Evolutionary conservation across 1,140 invertebrate genomes (phyloP).

Genomic region (Steinernema khuongi): DNA sequence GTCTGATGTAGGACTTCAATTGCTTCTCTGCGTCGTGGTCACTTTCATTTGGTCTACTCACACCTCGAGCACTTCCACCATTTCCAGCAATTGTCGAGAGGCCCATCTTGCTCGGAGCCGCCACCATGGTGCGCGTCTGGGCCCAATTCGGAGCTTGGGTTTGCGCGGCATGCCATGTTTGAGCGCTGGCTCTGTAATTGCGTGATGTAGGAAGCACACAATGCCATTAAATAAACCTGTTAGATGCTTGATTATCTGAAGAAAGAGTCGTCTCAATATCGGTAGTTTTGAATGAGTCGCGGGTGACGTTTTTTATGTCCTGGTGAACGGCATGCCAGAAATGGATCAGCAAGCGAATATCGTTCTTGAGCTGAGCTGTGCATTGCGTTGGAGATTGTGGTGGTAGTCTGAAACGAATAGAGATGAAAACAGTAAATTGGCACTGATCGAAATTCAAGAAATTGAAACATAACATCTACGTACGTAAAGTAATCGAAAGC

Average conservation of each 20-base stretch:
- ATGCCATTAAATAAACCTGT: not conserved
- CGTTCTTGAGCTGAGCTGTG: conserved; percentile 73
- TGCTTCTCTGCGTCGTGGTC: conserved; percentile 46
- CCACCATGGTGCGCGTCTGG: conserved; percentile 73
- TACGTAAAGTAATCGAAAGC: conserved; percentile 85
- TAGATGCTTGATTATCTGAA: not conserved
- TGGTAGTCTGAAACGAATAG: conserved; percentile 62
- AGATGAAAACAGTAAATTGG: not conserved
- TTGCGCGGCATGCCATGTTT: conserved; percentile 34
- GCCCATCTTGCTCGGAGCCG: conserved; percentile 67
- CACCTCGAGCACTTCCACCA: conserved; percentile 19
- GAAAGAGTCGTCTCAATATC: conserved; percentile 18
- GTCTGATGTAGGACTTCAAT: conserved; percentile 83
- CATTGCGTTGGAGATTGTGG: conserved; percentile 76
- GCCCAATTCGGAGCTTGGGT: conserved; percentile 72
- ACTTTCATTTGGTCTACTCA: conserved; percentile 63
- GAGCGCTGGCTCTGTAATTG: conserved; percentile 20
- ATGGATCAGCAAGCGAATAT: conserved; percentile 79
- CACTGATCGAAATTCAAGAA: not conserved
- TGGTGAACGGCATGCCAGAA: conserved; percentile 94
- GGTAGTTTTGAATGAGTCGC: conserved; percentile 56
- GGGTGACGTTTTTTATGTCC: conserved; percentile 90
- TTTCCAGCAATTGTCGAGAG: conserved; percentile 3
- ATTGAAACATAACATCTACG: conserved; percentile 30
- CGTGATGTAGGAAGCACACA: not conserved